Evolutionary conservation across 2,888 invertebrate genomes (phyloP).

Genomic region (Polydesmus complanatus): DNA sequence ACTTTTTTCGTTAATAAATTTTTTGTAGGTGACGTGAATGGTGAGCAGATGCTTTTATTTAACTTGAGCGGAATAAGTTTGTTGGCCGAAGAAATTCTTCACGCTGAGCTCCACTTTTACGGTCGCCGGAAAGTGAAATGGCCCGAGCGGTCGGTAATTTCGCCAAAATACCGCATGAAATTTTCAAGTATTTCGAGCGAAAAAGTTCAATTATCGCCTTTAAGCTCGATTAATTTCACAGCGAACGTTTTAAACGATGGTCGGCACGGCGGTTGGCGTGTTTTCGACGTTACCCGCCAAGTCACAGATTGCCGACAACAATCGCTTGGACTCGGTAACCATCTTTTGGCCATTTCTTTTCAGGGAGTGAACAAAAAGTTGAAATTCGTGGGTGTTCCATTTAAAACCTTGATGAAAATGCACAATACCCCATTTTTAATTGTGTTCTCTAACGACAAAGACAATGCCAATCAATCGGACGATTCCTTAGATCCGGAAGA

Average conservation of each 20-base stretch:
- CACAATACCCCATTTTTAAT: constrained; percentile 31
- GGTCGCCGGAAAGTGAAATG: constrained; percentile 13
- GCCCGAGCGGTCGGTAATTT: neutral
- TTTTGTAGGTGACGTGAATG: too few species aligned
- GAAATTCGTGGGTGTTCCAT: constrained; percentile 22
- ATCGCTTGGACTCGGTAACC: neutral
- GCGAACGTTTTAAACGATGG: constrained; percentile 26
- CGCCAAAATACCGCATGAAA: neutral
- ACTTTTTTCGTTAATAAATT: too few species aligned
- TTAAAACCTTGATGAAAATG: constrained; percentile 26
- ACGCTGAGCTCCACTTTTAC: constrained; percentile 33
- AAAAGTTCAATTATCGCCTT: neutral
- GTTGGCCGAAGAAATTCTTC: constrained; percentile 27
- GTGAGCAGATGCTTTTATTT: too few species aligned
- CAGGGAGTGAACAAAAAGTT: constrained; percentile 12
- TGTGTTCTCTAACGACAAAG: constrained; percentile 31
- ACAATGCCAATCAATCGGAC: too few species aligned
- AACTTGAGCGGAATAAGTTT: constrained; percentile 30
- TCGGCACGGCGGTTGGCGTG: neutral
- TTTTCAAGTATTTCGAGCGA: neutral
- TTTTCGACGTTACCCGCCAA: neutral
- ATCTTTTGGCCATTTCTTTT: constrained; percentile 7
- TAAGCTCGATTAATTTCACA: constrained; percentile 1
- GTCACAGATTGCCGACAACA: neutral
- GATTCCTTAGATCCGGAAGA: constrained; percentile 15